Evolutionary conservation across 2,113 vertebrate genomes (phyloP), one percentile per base, ranked within the genome.

Genomic region (Petrocephalus microphthalmus): DNA sequence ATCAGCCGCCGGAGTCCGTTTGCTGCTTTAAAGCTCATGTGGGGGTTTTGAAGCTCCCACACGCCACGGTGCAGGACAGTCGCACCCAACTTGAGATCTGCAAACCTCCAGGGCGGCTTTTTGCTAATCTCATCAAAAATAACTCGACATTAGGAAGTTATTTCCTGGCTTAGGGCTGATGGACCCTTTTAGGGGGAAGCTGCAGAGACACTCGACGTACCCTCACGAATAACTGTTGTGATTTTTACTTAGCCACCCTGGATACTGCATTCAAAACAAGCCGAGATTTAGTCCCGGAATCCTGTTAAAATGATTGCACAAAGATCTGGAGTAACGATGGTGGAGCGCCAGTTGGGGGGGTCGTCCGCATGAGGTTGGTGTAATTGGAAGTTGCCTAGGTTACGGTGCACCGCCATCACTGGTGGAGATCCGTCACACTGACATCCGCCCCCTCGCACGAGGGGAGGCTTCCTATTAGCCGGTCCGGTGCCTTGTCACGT

Each of bases 301-400:
- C 49, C 49, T 7, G 51, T 33, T 49, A 54, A 20, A 52, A 52
- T 19, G 17, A 37, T 81, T 56, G 37, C 71, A 19, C 29, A 88
- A 88, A 88, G n/a, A 29, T 25, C 45, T 20, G 25, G 71, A 81
- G 37, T 19, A 17, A 37, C 33, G 52, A 82, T n/a, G 20, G 37
- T 17, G 78, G 52, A 82, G 45, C 25, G 37, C 45, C 57, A 17
- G 22, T 15, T 13, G 42, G 42, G 60, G 57, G 54, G 71, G 33
- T 29, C 42, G 19, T 71, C 42, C 42, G 5, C 29, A n/a, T 10
- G 15, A 74, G 51, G 20, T 42, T 7, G 22, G 33, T 5, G 53
- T 88, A 81, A 74, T 53, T 74, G 20, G 52, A 56, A 74, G 71
- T 56, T 53, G 51, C 53, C 87, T 54, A 78, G 47, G 51, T 85